phyloP scores from a whole-genome alignment of 2,888 invertebrate species.

The Pherbina coryleti region DNA sequence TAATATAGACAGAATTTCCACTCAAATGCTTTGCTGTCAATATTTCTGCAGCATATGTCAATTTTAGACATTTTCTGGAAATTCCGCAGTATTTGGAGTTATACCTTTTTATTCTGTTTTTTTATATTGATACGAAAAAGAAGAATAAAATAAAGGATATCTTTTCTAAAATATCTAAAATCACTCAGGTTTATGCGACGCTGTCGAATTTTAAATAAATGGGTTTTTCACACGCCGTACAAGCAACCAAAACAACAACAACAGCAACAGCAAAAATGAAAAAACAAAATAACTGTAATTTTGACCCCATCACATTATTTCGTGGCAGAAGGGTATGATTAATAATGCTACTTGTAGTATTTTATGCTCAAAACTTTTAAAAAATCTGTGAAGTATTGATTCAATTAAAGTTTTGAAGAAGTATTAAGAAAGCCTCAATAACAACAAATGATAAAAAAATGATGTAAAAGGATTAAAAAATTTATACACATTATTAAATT shows the following conservation, averaged over 20 bases:
- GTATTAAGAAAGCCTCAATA: no score
- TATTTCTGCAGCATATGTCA: neutral
- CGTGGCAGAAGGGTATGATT: no score
- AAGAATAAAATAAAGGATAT: neutral
- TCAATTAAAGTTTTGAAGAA: no score
- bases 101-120: neutral
- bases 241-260: neutral
- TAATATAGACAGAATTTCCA: neutral
- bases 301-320: neutral
- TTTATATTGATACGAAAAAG: neutral
- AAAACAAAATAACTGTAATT: neutral
- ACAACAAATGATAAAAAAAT: no score
- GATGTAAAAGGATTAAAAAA: no score
- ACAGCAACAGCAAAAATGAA: neutral
- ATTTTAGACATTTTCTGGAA: neutral
- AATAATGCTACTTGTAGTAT: no score
- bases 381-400: no score
- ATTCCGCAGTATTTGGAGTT: neutral
- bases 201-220: slow-evolving; percentile 34
- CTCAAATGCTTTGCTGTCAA: neutral
- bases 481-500: no score
- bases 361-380: no score
- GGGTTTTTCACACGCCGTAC: neutral
- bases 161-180: slow-evolving; percentile 27
- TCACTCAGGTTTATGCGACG: slow-evolving; percentile 23